Conservation (phyloP, 2,113 vertebrate genomes). For the Myxocyprinus asiaticus region DNA sequence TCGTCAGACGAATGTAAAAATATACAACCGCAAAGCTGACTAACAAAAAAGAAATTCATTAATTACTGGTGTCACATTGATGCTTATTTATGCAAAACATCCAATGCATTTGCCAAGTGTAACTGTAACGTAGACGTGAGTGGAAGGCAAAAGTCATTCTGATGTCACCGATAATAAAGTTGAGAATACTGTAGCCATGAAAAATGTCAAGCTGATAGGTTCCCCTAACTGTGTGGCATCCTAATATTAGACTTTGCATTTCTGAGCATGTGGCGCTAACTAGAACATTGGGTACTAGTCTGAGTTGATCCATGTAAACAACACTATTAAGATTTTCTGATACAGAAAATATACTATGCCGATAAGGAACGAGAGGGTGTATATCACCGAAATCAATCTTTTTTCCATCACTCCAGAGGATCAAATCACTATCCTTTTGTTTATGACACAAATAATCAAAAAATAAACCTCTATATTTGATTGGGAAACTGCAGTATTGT, state of each 20-base stretch:
- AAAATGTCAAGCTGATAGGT: slow-evolving; percentile 19
- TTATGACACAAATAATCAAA: slow-evolving; percentile 64
- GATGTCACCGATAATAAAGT: slow-evolving; percentile 40
- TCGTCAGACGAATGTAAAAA: slow-evolving; percentile 28
- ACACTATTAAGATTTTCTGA: slow-evolving; percentile 77
- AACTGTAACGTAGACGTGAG: slow-evolving; percentile 47
- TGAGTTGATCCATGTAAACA: slow-evolving; percentile 68
- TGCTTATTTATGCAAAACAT: slow-evolving; percentile 52
- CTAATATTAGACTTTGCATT: background rate
- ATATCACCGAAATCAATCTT: slow-evolving; percentile 51
- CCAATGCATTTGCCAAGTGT: slow-evolving; percentile 42
- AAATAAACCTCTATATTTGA: slow-evolving; percentile 71
- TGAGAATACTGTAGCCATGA: background rate
- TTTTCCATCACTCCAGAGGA: slow-evolving; percentile 62
- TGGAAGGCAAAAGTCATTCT: slow-evolving; percentile 39
- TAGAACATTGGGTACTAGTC: slow-evolving; percentile 55
- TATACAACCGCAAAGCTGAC: background rate
- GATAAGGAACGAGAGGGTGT: slow-evolving; percentile 62
- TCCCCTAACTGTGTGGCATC: background rate
- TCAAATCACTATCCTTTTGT: slow-evolving; percentile 61
- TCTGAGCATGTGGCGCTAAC: slow-evolving; percentile 52
- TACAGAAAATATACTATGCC: slow-evolving; percentile 79
- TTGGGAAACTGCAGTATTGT: slow-evolving; percentile 51
- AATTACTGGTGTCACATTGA: slow-evolving; percentile 42
- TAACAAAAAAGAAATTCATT: background rate